A percentile compares a stretch with the other conserved stretches of the same genome.
Conservation (phyloP, 2,113 vertebrate genomes). For the Rhodinocichla rosea region DNA sequence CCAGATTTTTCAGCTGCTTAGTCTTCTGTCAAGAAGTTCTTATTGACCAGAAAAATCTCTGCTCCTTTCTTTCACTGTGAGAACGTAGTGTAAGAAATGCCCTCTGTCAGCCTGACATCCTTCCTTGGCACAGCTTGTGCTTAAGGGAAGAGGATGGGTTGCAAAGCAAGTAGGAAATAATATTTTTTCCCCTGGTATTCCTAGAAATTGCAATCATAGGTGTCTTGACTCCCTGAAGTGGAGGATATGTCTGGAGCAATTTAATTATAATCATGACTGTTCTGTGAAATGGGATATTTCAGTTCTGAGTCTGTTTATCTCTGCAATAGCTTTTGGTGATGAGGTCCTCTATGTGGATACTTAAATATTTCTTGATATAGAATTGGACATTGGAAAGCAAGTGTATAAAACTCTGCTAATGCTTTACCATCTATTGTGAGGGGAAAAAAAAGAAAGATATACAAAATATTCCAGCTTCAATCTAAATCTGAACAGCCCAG, state of each 20-base stretch:
- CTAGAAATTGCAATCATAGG: neutral
- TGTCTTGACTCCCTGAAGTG: neutral
- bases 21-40: neutral
- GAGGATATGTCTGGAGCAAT: neutral
- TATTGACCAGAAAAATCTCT: neutral
- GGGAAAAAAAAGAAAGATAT: neutral
- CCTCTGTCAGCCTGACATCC: neutral
- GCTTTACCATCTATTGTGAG: neutral
- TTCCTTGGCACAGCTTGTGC: neutral
- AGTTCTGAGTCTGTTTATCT: neutral
- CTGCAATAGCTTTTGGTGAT: neutral
- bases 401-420: neutral
- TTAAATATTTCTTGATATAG: accelerated
- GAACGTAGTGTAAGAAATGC: neutral
- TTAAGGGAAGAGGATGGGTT: neutral
- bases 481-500: neutral
- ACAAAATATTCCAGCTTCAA: neutral
- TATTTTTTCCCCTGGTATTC: neutral
- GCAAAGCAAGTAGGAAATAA: neutral
- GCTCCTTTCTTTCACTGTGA: neutral
- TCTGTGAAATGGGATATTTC: neutral
- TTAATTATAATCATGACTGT: neutral
- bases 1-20: neutral
- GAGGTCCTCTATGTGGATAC: neutral
- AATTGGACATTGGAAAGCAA: neutral